Base-by-base conservation (phyloP, 92 coral and sea anemone genomes). In the Pocillopora grandis region DNA sequence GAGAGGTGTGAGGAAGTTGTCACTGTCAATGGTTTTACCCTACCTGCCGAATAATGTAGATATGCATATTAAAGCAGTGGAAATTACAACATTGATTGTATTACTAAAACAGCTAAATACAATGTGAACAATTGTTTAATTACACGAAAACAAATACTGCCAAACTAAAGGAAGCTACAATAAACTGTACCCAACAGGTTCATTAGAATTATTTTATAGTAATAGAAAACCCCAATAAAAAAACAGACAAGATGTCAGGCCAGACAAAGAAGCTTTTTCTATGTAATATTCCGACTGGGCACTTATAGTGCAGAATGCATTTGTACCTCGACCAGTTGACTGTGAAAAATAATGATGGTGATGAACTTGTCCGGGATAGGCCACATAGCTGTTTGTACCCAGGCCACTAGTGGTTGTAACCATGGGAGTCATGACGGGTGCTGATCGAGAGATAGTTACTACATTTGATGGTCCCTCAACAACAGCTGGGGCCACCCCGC, bases 271-370 rank as follows among this genome's bases (percentile, higher is more conserved):
- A 42, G 5, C 52, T 42, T 42, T 7, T 42, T 3, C 52, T 42
- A 3, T 42, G 52, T 3, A 42, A 42, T 42, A 3, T 7, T 42
- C 52, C 52, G 52, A 42, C 72, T 21, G 33, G 12, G n/a, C 14
- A 61, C 27, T 27, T 56, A 27, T 76, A 76, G 42, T 58, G 66
- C 58, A 61, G 12, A 17, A 69, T 61, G 70, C 80, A 78, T 61
- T 12, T 80, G n/a, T 79, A 88, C 92, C 89, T 81, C 72, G 90
- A 13, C 65, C 65, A 42, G 66, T 19, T 58, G 64, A 85, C 77
- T 85, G 83, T 33, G 87, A 49, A 64, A 89, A 85, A 80, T 87
- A 91, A 75, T 94, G 98, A 66, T 94, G 93, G 37, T 94, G 98
- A 76, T 94, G 95, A 80, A 94, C 75, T 75, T 93, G 91, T 52